Evolutionary conservation across 2,888 invertebrate genomes (phyloP).

Genomic region (Ichneumoninae sp.): DNA sequence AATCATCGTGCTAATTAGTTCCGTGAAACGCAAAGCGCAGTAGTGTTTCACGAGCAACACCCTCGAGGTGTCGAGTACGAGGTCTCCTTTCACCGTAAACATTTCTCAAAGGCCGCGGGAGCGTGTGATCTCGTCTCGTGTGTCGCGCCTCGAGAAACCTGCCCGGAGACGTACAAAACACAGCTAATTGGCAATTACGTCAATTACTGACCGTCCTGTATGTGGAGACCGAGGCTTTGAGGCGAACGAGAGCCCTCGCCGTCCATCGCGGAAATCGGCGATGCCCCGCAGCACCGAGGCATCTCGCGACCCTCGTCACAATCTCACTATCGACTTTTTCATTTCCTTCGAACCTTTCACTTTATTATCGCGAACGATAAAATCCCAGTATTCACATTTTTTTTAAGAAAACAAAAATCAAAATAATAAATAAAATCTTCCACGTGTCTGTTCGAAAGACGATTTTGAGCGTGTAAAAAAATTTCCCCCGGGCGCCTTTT

Average conservation of each 20-base stretch:
- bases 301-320: conserved; percentile 70
- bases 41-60: not conserved
- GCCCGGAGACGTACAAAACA: conserved; percentile 31
- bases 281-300: conserved; percentile 81
- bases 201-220: conserved; percentile 80
- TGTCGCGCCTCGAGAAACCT: not conserved
- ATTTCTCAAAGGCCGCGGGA: conserved; percentile 1
- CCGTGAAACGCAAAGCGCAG: not conserved
- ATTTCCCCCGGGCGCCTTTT: not conserved
- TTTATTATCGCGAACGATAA: not conserved
- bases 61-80: not conserved
- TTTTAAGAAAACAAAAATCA: not conserved
- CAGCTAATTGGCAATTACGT: conserved; percentile 69
- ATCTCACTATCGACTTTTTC: conserved; percentile 22
- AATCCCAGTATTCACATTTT: not conserved
- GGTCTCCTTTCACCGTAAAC: not conserved
- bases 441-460: not conserved
- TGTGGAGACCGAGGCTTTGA: conserved; percentile 76
- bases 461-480: not conserved
- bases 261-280: conserved; percentile 78
- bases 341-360: not conserved
- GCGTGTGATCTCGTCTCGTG: conserved; percentile 9
- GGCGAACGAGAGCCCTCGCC: conserved; percentile 73
- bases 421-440: not conserved
- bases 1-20: conserved; percentile 1